These are phyloP conservation scores for Steinernema feltiae DNA, from an alignment of 1,140 invertebrate genomes.

Conservation along the genomic window DNA sequence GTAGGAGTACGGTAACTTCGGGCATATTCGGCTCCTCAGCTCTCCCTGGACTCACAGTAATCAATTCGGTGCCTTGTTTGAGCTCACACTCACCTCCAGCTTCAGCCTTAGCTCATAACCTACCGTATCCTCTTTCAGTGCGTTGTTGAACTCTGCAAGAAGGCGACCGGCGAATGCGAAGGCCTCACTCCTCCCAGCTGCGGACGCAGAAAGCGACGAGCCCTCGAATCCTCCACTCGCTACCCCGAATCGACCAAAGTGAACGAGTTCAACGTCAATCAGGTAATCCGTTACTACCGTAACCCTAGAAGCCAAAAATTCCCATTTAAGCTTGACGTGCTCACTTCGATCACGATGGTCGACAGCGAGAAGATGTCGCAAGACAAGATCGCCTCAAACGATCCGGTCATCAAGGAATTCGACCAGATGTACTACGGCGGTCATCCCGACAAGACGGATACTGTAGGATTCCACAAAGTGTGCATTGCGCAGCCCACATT, in stretches of 20 bases:
- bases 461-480: not conserved
- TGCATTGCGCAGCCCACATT: constrained; percentile 1
- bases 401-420: not conserved
- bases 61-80: no score
- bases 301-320: not conserved
- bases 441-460: not conserved
- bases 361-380: constrained; percentile 20
- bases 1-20: no score
- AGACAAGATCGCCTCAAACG: not conserved
- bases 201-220: constrained; percentile 16
- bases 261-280: constrained; percentile 15
- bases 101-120: not conserved
- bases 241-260: not conserved
- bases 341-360: constrained; percentile 25
- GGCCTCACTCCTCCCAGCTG: constrained; percentile 42
- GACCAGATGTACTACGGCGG: not conserved
- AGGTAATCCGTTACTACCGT: not conserved
- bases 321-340: constrained; percentile 19
- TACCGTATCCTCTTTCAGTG: constrained; percentile 32
- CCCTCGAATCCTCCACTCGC: not conserved
- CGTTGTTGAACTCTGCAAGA: constrained; percentile 50
- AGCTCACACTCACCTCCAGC: no score
- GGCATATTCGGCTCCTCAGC: no score
- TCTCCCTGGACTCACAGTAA: no score
- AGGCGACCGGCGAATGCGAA: constrained; percentile 44